Base-by-base conservation (phyloP, 2,797 vertebrate species). In the Lithobates sylvaticus region DNA sequence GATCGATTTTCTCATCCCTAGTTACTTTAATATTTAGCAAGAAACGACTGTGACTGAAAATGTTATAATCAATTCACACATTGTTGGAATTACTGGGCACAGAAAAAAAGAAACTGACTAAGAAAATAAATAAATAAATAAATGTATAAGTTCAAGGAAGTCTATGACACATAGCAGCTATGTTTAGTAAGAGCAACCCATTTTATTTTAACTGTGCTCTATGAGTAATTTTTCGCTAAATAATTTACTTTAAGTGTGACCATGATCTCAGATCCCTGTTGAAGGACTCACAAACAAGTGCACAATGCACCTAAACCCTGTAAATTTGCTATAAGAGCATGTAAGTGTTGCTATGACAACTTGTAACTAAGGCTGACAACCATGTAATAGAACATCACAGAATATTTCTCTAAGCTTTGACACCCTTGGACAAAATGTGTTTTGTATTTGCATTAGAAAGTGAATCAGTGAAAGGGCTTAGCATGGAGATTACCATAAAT, bases 341-440 rank as follows among this genome's bases (percentile, higher is more conserved):
- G 79, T 36, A 39, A 15, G 34, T 73, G 80, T 82, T 82, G 50
- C 70, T 74, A 82, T 58, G 80, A 71, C 80, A 65, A 82, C 80
- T 42, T 27, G 80, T 82, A 82, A 82, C 50, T 82, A 64, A 74
- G 27, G 80, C 27, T 82, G 80, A 82, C 80, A 82, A 82, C 70
- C 80, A 74, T 82, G 80, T 64, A 82, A 82, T 73, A 74, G 80
- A 82, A 82, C 80, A 82, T 82, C 80, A 73, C 32, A 82, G 70
- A 18, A 61, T 42, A 36, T 74, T 72, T 44, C 70, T 64, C 72
- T 73, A 82, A 64, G 80, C 50, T 27, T 65, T 74, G n/a, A 82
- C 50, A 82, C 80, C 50, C 80, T 73, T 64, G 54, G 69, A 73
- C 69, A 82, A 73, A 73, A 61, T 73, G 70, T 82, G 80, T 73